phyloP scores from a whole-genome alignment of 2,113 vertebrate species.

The Arizona elegans region DNA sequence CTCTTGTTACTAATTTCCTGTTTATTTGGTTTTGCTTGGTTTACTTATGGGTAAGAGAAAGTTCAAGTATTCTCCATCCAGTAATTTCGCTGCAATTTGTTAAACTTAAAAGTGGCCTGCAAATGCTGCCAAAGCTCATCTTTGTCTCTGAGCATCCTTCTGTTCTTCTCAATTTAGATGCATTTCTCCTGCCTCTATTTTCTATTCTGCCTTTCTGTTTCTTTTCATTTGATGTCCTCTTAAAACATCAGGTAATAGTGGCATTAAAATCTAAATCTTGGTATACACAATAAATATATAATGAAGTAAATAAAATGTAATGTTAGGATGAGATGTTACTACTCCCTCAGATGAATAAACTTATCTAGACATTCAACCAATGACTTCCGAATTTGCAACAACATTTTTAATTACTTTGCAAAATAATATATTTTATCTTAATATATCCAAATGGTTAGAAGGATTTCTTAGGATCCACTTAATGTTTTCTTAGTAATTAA shows the following conservation, averaged over 20 bases:
- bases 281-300: background rate
- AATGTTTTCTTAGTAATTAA: background rate
- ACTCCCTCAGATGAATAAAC: background rate
- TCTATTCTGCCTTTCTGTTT: background rate
- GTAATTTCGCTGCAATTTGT: background rate
- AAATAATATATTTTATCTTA: background rate
- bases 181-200: background rate
- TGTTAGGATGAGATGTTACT: background rate
- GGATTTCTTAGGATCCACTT: background rate
- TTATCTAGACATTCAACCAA: background rate
- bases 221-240: background rate
- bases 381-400: background rate
- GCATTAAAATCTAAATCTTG: background rate
- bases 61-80: background rate
- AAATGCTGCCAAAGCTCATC: background rate
- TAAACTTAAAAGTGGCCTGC: background rate
- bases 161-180: background rate
- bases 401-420: background rate
- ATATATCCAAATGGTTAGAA: background rate
- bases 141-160: background rate
- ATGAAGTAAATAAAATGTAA: background rate
- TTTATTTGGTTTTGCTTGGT: background rate
- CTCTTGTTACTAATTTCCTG: background rate
- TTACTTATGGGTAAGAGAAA: background rate
- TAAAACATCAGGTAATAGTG: background rate